Conservation (phyloP, 2,113 vertebrate species). For the Eudyptes chrysolophus region DNA sequence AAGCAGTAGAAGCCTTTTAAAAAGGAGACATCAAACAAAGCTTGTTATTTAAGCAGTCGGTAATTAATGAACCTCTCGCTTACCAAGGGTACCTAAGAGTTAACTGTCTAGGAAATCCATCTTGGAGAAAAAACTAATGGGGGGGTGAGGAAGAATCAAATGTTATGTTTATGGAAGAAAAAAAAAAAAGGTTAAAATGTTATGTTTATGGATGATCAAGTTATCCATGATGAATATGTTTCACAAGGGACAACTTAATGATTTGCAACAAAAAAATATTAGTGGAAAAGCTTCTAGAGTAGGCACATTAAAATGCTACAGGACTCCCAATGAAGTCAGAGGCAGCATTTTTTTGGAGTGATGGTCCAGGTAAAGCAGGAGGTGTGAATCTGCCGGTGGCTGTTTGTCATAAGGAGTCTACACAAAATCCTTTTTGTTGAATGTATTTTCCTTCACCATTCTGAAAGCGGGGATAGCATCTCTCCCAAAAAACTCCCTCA, state of each 20-base stretch:
- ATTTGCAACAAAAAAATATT: not conserved
- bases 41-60: not conserved
- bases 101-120: not conserved
- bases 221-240: not conserved
- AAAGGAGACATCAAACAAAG: not conserved
- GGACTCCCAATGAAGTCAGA: not conserved
- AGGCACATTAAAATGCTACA: not conserved
- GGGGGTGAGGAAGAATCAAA: not conserved
- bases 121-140: not conserved
- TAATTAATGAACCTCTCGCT: not conserved
- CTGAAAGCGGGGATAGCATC: not conserved
- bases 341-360: not conserved
- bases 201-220: not conserved
- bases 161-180: not conserved
- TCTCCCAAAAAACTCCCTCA: accelerated
- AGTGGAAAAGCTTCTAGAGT: not conserved
- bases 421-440: not conserved
- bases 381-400: not conserved
- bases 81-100: not conserved
- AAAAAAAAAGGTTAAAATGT: not conserved
- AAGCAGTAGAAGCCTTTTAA: not conserved
- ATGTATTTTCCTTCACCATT: not conserved
- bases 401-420: not conserved
- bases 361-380: not conserved
- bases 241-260: not conserved